Conservation (phyloP, 2,888 invertebrate species). For the Drosophila ochracea region DNA sequence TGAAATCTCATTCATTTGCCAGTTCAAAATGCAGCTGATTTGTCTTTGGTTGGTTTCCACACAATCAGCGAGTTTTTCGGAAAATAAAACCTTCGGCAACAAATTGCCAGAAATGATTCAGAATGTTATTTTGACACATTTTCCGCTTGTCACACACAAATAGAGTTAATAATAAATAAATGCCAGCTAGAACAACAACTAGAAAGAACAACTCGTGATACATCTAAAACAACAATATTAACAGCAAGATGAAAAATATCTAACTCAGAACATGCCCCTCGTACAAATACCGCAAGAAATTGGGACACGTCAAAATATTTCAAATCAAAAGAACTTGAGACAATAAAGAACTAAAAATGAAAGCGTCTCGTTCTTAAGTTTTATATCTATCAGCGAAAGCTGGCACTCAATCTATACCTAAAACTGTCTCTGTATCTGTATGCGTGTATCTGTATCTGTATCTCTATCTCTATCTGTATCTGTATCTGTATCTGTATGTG, state of each 20-base stretch:
- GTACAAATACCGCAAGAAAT: constrained; percentile 60
- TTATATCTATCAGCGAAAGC: constrained; percentile 25
- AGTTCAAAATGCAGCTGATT: constrained; percentile 30
- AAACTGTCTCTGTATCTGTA: constrained; percentile 5
- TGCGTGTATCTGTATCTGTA: neutral
- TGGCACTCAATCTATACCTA: constrained; percentile 21
- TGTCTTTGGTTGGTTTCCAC: constrained; percentile 6
- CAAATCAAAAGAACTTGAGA: constrained; percentile 77
- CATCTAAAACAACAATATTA: constrained; percentile 9
- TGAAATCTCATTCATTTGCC: constrained; percentile 55
- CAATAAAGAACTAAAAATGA: constrained; percentile 80
- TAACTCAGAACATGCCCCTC: constrained; percentile 7
- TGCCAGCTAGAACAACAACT: constrained; percentile 24
- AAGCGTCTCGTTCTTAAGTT: constrained; percentile 51
- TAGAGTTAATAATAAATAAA: constrained; percentile 78
- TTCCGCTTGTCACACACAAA: constrained; percentile 56
- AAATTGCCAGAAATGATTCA: constrained; percentile 48
- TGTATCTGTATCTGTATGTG: constrained; percentile 3
- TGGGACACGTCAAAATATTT: constrained; percentile 81
- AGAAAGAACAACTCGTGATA: constrained; percentile 21
- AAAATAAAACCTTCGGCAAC: constrained; percentile 20
- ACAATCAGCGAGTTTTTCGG: constrained; percentile 24
- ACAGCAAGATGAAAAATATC: constrained; percentile 19
- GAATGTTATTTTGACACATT: constrained; percentile 63
- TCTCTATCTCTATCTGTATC: neutral